A percentile compares a stretch with the other conserved stretches of the same genome.
These are phyloP conservation scores for Bombycilla garrulus DNA, from an alignment of 2,113 vertebrate genomes.

Conservation along the genomic window DNA sequence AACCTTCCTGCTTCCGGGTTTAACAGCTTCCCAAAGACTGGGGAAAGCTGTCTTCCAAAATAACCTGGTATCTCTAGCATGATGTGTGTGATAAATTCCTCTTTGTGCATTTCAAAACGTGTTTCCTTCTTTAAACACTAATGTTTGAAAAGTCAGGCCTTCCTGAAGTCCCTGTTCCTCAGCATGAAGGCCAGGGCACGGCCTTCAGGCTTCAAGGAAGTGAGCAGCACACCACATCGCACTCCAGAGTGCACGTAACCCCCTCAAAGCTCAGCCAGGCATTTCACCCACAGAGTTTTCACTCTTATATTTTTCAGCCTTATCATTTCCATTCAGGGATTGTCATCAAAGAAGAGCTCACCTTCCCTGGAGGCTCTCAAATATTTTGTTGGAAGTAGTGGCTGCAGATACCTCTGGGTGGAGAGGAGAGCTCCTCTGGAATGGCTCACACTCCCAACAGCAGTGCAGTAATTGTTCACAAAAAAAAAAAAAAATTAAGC, in stretches of 20 bases:
- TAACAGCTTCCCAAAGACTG: background rate
- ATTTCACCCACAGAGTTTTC: background rate
- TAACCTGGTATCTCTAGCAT: background rate
- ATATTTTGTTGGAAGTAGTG: background rate
- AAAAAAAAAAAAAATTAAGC: background rate
- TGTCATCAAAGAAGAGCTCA: background rate
- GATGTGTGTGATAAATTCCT: background rate
- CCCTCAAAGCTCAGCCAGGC: background rate
- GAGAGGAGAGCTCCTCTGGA: background rate
- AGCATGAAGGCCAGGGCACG: background rate
- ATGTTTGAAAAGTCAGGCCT: background rate
- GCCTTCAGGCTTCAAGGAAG: background rate
- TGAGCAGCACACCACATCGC: accelerated
- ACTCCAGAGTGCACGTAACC: background rate
- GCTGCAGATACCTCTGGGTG: background rate
- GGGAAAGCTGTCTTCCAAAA: background rate
- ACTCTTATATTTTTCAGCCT: background rate
- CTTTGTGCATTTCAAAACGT: background rate
- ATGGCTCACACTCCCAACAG: background rate
- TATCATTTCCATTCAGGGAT: background rate
- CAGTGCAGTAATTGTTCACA: background rate
- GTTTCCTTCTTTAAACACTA: background rate
- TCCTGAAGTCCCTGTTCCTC: background rate
- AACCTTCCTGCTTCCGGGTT: background rate
- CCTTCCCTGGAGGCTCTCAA: background rate